Conservation (phyloP, 2,113 vertebrate genomes). For the Brienomyrus brachyistius region DNA sequence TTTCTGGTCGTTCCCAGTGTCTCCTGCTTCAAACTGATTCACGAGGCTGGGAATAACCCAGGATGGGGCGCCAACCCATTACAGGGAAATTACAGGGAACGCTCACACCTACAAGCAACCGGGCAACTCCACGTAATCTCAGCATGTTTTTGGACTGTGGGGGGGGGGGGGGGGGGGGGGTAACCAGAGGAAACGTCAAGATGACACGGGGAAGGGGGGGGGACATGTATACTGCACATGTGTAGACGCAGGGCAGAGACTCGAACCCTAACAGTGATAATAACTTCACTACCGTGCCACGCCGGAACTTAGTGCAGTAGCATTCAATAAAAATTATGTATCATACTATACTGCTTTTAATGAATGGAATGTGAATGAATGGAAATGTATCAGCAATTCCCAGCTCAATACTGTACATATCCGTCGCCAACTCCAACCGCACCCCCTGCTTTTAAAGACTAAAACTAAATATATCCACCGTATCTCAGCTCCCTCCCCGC, state of each 20-base stretch:
- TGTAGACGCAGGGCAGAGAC: not conserved
- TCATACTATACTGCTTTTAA: not conserved
- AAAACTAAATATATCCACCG: not conserved
- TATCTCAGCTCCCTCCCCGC: not conserved
- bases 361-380: not conserved
- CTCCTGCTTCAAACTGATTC: not conserved
- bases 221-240: not conserved
- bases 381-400: not conserved
- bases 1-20: no score
- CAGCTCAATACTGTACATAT: not conserved
- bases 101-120: no score
- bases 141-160: no score
- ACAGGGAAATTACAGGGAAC: no score
- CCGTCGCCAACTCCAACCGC: not conserved
- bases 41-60: no score
- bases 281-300: not conserved
- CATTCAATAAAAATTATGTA: not conserved
- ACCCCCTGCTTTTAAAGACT: not conserved
- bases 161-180: no score
- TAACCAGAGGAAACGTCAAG: not conserved
- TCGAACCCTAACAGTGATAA: not conserved
- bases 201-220: not conserved
- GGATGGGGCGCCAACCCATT: no score
- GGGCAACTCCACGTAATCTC: no score
- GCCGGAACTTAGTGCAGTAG: not conserved